Conservation (phyloP, 2,888 invertebrate genomes). For the Sphinx pinastri region DNA sequence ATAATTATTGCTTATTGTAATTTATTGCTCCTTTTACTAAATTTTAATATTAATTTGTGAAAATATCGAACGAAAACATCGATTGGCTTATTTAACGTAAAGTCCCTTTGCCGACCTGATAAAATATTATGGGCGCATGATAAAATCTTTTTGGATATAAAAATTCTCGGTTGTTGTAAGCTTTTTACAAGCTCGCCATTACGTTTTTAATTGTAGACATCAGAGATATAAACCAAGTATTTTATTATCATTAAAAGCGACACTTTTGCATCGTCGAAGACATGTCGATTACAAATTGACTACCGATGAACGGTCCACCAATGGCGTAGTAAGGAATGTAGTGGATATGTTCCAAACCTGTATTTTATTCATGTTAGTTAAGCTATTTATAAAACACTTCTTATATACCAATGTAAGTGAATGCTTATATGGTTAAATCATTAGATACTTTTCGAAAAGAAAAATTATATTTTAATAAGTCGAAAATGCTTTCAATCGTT, state of each 20-base stretch:
- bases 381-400: slow-evolving; percentile 19
- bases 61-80: slow-evolving; percentile 21
- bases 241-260: slow-evolving; percentile 74
- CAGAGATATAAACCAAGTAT: slow-evolving; percentile 56
- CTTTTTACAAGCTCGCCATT: slow-evolving; percentile 60
- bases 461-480: not conserved
- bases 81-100: slow-evolving; percentile 17
- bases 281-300: slow-evolving; percentile 58
- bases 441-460: not conserved
- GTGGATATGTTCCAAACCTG: slow-evolving; percentile 20
- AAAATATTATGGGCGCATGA: slow-evolving; percentile 44
- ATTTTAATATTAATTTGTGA: slow-evolving; percentile 5
- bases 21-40: not conserved
- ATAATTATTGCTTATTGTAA: no score
- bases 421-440: not conserved
- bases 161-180: slow-evolving; percentile 59
- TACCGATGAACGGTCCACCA: slow-evolving; percentile 39
- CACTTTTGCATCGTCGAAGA: slow-evolving; percentile 57
- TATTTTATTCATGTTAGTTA: slow-evolving; percentile 28
- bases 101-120: slow-evolving; percentile 49
- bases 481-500: not conserved
- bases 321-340: slow-evolving; percentile 20
- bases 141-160: slow-evolving; percentile 56
- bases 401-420: not conserved
- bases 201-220: slow-evolving; percentile 64